Base-by-base conservation (phyloP, 2,888 invertebrate species). In the Alentia gelatinosa region DNA sequence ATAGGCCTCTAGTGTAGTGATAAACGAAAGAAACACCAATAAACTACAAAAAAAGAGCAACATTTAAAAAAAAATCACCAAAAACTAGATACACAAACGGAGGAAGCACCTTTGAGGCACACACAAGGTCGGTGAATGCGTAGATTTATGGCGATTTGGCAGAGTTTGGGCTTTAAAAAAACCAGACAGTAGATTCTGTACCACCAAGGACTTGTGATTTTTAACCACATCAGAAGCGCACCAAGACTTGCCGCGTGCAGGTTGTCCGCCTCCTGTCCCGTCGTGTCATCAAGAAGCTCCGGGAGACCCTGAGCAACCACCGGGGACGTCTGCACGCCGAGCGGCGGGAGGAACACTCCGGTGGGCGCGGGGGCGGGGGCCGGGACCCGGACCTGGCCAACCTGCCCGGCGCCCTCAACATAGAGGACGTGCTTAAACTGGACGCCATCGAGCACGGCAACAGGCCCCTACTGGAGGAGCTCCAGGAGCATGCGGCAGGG, bases 201-300 rank as follows among this genome's bases (percentile, higher is more conserved):
- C n/a, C n/a, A 47, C 47, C 7, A 7, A 47, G 7, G 47, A 19
- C 9, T 68, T 68, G 30, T 68, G 68, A 15, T 68, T 68, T 68
- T 68, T 15, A n/a, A n/a, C n/a, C 39, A 35, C 39, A 33, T n/a
- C 47, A 92, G 92, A 91, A 91, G 86, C 86, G 90, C 33, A 88
- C 83, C 9, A 91, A 91, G 56, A 68, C 42, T n/a, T 91, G 91
- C 88, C 90, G 84, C 15, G 83, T 90, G 37, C 74, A 91, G 35
- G 91, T 91, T 33, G 68, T 91, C 37, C 75, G 83, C 9, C 79
- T 89, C 75, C 40, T 83, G 79, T 88, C 84, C n/a, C 42, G 90
- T 1, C 91, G 91, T 63, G 50, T 86, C 47, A 86, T 86, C 86
- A 86, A 50, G 19, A 86, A 50, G 26, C 86, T 86, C 3, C 86